Base-by-base conservation (phyloP, 2,113 vertebrate species). In the Pollachius pollachius region DNA sequence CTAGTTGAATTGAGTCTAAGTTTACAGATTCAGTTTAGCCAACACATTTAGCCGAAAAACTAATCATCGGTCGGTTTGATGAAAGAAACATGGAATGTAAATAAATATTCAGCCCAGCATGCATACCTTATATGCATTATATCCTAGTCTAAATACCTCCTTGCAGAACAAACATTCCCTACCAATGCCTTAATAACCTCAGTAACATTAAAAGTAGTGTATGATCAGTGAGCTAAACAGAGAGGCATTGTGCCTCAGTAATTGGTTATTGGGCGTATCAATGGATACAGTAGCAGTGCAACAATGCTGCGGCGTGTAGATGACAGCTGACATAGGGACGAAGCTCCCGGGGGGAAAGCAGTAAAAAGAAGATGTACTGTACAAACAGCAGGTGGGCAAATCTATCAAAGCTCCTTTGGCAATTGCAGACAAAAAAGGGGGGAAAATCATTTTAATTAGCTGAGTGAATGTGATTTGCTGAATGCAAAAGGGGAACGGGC, bases 361-460 rank as follows among this genome's bases (percentile, higher is more conserved):
- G 73, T 59, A 34, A 69, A 73, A 76, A 1, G 65, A n/a, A 78
- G 65, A 77, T 76, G 74, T 82, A 86, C 84, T 84, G 92, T 93
- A 90, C 89, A 87, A 79, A 94, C 91, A 85, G 82, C 95, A 98
- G 95, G 94, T 98, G 96, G 94, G 89, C 92, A 94, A 92, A 96
- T 95, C 93, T 94, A 94, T 96, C 94, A 95, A 92, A 91, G 80
- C 75, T 77, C 80, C 75, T 77, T 48, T 21, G 86, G 90, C 91
- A 93, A 93, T 87, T 85, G 76, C 83, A 81, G 83, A 87, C 87
- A 81, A 85, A 86, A 64, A 90, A 78, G 57, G 80, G 82, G 87
- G 77, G 83, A 88, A 92, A 94, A 92, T 94, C 93, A 95, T 96
- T 99, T 99, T 98, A 98, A 99, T 98, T 98, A 98, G 96, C 94